phyloP scores from a whole-genome alignment of 2,888 invertebrate genomes.

The Lasioglossum villosulum region DNA sequence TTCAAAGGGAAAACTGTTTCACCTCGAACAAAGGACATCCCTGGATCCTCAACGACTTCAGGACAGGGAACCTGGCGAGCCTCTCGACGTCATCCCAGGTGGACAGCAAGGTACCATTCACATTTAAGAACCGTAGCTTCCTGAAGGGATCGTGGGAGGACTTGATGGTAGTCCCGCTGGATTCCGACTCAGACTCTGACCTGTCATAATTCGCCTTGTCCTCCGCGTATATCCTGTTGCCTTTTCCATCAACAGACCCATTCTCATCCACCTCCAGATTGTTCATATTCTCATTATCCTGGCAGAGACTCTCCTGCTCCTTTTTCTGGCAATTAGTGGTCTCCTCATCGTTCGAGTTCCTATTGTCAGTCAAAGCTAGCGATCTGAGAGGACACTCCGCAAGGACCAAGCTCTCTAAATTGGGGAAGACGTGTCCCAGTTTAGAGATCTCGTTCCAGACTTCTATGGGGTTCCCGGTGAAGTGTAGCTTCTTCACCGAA shows the following conservation, averaged over 20 bases:
- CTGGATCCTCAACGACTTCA: slow-evolving; percentile 94
- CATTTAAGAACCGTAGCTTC: slow-evolving; percentile 91
- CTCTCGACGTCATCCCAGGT: slow-evolving; percentile 96
- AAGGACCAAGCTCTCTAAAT: slow-evolving; percentile 92
- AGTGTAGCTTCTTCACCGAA: slow-evolving; percentile 92
- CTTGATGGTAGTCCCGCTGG: slow-evolving; percentile 80
- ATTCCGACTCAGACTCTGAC: slow-evolving; percentile 88
- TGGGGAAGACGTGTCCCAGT: slow-evolving; percentile 94
- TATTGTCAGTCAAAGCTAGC: slow-evolving; percentile 81
- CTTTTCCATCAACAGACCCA: slow-evolving; percentile 60
- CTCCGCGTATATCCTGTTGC: slow-evolving; percentile 75
- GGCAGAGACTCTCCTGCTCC: slow-evolving; percentile 60
- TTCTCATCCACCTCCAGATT: slow-evolving; percentile 64
- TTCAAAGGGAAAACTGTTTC: slow-evolving; percentile 37
- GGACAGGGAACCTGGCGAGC: slow-evolving; percentile 92
- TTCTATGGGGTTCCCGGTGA: slow-evolving; percentile 94
- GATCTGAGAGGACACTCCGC: slow-evolving; percentile 93
- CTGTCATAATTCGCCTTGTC: slow-evolving; percentile 82
- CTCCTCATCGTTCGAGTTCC: slow-evolving; percentile 63
- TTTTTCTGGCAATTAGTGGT: slow-evolving; percentile 34
- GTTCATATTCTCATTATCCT: slow-evolving; percentile 78
- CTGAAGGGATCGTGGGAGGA: slow-evolving; percentile 85
- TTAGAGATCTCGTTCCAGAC: slow-evolving; percentile 93
- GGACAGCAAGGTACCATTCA: slow-evolving; percentile 93
- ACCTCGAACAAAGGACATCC: slow-evolving; percentile 88